Evolutionary conservation across 2,113 vertebrate genomes (phyloP), one percentile per base, ranked within the genome.

Genomic region (Leptobrachium leishanense): DNA sequence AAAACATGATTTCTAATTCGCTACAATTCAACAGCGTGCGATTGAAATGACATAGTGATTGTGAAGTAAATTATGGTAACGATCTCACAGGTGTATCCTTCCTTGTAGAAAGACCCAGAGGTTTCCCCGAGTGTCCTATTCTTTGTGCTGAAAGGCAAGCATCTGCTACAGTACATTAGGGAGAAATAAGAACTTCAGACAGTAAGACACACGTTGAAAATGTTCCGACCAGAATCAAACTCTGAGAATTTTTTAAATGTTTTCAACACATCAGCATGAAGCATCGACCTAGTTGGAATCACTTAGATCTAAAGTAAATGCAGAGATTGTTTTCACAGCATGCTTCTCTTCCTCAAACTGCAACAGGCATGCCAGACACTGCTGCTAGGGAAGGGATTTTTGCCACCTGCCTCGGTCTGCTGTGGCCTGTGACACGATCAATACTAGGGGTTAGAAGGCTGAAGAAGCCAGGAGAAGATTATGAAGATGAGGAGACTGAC

Each of bases 241-340:
- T 90, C 88, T 9, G 69, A 91, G 89, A 91, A 90, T 85, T 89
- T 93, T 90, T 92, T 87, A 90, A 93, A 94, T 93, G 91, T 94
- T 93, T 92, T 93, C 90, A 93, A 91, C 90, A 92, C 87, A 93
- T 92, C 93, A 94, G 91, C 90, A 91, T 92, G 91, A 92, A 91
- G 84, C 92, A 94, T 95, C 87, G 87, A 94, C 91, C 92, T 91
- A 89, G 89, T 87, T 90, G 88, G 91, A 94, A 92, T 94, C 92
- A 93, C 93, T 93, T 90, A 93, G 92, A 94, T 94, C 92, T 91
- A 90, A 94, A 92, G 90, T 89, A 93, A 94, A 94, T 92, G 93
- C 91, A 90, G 91, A 94, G 91, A 95, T 96, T 95, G 93, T 95
- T 95, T 95, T 94, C 95, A 91, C 93, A 95, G 92, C 92, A 90